These are phyloP conservation scores for Megalonaias nervosa DNA, from an alignment of 1,140 invertebrate species.

Conservation along the genomic window DNA sequence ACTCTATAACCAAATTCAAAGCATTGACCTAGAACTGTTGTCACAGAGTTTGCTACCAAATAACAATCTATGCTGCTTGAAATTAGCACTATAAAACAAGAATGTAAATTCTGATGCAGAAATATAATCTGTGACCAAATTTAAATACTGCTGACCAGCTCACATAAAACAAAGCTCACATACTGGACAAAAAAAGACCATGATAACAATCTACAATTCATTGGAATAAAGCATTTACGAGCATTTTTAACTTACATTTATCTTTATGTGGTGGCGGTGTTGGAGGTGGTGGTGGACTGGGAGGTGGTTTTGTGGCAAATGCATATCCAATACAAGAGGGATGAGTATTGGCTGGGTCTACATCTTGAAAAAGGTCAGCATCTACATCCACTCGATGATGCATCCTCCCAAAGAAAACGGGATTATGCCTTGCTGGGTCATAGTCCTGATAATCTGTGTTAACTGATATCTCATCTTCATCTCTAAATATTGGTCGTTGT, in stretches of 20 bases:
- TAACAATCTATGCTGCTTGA: too few relatives aligned
- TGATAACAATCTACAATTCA: neutral
- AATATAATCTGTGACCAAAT: neutral
- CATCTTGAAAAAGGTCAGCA: slow-evolving; percentile 51
- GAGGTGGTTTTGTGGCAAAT: slow-evolving; percentile 62
- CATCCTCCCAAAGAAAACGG: slow-evolving; percentile 69
- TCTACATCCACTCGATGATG: slow-evolving; percentile 53
- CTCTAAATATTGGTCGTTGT: slow-evolving; percentile 25
- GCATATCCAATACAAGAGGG: slow-evolving; percentile 68
- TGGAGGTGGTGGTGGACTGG: slow-evolving; percentile 47
- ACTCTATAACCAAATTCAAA: too few relatives aligned
- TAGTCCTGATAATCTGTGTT: slow-evolving; percentile 64
- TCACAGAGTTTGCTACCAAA: too few relatives aligned
- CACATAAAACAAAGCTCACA: neutral
- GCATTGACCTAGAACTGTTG: too few relatives aligned
- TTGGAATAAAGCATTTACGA: neutral
- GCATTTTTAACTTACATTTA: slow-evolving; percentile 52
- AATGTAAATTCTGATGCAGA: too few relatives aligned
- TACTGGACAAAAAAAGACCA: neutral
- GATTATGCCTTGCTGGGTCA: slow-evolving; percentile 66
- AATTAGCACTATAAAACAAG: too few relatives aligned
- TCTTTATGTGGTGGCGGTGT: slow-evolving; percentile 59
- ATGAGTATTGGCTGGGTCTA: slow-evolving; percentile 62
- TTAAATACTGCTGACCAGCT: neutral
- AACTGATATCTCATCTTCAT: slow-evolving; percentile 59